These are phyloP conservation scores for Polyergus mexicanus DNA, from an alignment of 1,140 invertebrate species.

Conservation along the genomic window DNA sequence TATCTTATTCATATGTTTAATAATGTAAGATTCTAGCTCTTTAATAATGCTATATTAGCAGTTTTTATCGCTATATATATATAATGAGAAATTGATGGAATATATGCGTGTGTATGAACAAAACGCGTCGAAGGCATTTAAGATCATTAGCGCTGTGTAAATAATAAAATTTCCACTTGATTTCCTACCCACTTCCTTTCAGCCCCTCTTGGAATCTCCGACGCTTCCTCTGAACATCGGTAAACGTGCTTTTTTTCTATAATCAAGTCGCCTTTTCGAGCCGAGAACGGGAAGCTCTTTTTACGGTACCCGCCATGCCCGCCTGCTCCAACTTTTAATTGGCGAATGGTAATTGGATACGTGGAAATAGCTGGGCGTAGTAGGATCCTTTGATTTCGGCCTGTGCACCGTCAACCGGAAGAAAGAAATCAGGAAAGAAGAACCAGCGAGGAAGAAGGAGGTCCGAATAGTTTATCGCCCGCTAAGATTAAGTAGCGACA, in stretches of 20 bases:
- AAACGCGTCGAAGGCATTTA: background rate
- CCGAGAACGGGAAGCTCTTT: conserved; percentile 46
- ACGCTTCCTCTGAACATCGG: conserved; percentile 27
- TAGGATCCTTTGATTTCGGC: conserved; percentile 47
- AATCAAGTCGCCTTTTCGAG: conserved; percentile 57
- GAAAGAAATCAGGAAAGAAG: conserved; percentile 35
- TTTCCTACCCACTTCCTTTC: background rate
- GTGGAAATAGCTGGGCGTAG: conserved; percentile 61
- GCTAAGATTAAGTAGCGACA: conserved; percentile 49
- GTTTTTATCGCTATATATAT: background rate
- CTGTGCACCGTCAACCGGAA: conserved; percentile 17
- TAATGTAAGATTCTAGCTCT: background rate
- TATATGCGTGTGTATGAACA: too few relatives aligned
- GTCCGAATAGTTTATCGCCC: conserved; percentile 39
- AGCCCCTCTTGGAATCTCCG: background rate
- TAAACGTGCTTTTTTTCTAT: conserved; percentile 67
- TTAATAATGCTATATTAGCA: background rate
- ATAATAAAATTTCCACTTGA: conserved; percentile 4
- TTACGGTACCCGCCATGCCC: conserved; percentile 37
- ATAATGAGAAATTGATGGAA: too few relatives aligned
- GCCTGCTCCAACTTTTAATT: conserved; percentile 74
- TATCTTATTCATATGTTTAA: background rate
- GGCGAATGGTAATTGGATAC: conserved; percentile 75
- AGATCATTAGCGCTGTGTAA: background rate
- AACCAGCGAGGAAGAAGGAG: background rate